phyloP scores from a whole-genome alignment of 2,797 vertebrate species.

The Pyrocephalus nanus region DNA sequence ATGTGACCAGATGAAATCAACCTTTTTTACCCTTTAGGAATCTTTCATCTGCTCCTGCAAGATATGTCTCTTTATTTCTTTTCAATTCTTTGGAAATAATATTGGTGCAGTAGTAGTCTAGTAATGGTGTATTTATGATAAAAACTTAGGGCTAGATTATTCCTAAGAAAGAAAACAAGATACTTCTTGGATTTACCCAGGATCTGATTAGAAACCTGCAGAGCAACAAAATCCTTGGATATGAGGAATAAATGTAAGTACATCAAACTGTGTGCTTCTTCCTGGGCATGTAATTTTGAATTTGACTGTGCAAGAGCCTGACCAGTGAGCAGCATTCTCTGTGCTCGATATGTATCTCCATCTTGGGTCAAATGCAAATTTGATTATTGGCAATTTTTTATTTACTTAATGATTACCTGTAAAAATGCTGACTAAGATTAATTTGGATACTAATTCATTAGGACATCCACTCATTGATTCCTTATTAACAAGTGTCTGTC shows the following conservation, averaged over 20 bases:
- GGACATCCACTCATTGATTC: neutral
- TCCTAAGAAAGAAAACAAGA: neutral
- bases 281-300: neutral
- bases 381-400: neutral
- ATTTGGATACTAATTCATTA: neutral
- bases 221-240: neutral
- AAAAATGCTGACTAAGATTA: neutral
- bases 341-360: fast-evolving
- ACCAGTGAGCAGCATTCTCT: neutral
- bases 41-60: neutral
- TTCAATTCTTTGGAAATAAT: neutral
- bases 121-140: neutral
- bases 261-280: neutral
- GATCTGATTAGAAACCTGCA: neutral
- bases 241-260: neutral
- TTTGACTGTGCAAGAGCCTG: neutral
- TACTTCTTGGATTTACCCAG: neutral
- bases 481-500: neutral
- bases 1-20: conserved; percentile 1
- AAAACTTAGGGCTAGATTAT: neutral
- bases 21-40: neutral
- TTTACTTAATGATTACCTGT: neutral
- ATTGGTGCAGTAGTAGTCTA: neutral
- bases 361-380: neutral
- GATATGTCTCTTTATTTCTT: neutral